Base-by-base conservation (phyloP, 2,797 vertebrate species). In the Macroramphosus scolopax region DNA sequence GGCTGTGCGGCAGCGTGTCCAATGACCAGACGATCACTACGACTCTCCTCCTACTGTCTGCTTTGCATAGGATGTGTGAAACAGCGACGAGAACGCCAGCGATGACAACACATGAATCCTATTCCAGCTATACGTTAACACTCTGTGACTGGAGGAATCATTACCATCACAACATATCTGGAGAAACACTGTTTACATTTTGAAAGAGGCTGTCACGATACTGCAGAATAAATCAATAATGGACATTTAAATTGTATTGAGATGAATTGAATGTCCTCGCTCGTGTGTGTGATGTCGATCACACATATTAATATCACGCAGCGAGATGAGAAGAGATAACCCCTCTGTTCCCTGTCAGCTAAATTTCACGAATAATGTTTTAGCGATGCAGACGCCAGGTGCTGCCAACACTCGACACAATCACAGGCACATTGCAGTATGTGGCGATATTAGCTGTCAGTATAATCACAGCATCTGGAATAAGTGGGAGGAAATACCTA, bases 401-500 rank as follows among this genome's bases (percentile, higher is more conserved):
- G 44, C 44, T 42, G 28, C 38, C 31, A 41, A n/a, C n/a, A n/a
- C n/a, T n/a, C n/a, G n/a, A 26, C 34, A 7, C 26, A 51, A n/a
- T 53, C 53, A 17, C 16, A 29, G 37, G 35, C 49, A 24, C n/a
- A n/a, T n/a, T n/a, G n/a, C 31, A 50, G 42, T 67, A 61, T 51
- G 53, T 35, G 55, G 20, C 25, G 24, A 39, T 43, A 54, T 40
- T 48, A 36, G 46, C 18, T 65, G 39, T 63, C 40, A 20, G 41
- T 68, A 44, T 35, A 51, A 56, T 45, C 51, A 20, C 1, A 42
- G 47, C 73, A 70, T 70, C 68, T 74, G 71, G 63, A 71, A 52
- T 43, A 61, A 37, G 70, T 77, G 65, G 73, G 71, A 63, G 65
- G 61, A 61, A 66, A 63, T 51, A 60, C 65, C 13, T 54, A 60